Conservation (phyloP, 2,113 vertebrate genomes). For the Vombatus ursinus region DNA sequence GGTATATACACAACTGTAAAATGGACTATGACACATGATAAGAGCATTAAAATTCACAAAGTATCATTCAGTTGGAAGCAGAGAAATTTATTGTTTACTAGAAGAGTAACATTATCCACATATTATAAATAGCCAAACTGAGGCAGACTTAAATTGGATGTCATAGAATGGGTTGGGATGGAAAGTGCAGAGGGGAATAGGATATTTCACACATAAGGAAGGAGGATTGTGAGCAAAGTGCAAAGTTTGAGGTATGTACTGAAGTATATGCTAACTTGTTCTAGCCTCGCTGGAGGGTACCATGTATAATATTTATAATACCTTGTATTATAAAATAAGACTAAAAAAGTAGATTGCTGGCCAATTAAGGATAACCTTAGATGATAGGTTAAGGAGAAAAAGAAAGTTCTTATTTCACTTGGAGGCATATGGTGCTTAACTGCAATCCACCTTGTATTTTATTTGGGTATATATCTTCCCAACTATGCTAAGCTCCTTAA, state of each 20-base stretch:
- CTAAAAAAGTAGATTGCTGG: background rate
- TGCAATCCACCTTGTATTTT: background rate
- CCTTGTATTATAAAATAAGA: background rate
- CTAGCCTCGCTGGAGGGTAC: background rate
- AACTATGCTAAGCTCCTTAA: background rate
- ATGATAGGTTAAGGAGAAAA: background rate
- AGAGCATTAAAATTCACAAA: background rate
- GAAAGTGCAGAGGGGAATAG: background rate
- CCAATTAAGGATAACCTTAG: background rate
- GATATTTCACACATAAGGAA: background rate
- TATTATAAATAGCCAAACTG: background rate
- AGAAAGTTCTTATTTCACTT: background rate
- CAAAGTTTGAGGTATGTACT: background rate
- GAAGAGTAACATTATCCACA: background rate
- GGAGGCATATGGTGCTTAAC: background rate
- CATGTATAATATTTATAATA: too few relatives aligned
- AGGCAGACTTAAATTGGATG: background rate
- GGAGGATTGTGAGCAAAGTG: background rate
- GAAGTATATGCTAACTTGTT: background rate
- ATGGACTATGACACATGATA: background rate
- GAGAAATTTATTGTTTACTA: background rate
- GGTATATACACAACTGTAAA: background rate
- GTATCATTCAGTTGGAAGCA: background rate
- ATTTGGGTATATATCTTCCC: background rate
- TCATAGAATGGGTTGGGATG: background rate